phyloP scores from a whole-genome alignment of 1,140 invertebrate species.

The Drosophila murphyi region DNA sequence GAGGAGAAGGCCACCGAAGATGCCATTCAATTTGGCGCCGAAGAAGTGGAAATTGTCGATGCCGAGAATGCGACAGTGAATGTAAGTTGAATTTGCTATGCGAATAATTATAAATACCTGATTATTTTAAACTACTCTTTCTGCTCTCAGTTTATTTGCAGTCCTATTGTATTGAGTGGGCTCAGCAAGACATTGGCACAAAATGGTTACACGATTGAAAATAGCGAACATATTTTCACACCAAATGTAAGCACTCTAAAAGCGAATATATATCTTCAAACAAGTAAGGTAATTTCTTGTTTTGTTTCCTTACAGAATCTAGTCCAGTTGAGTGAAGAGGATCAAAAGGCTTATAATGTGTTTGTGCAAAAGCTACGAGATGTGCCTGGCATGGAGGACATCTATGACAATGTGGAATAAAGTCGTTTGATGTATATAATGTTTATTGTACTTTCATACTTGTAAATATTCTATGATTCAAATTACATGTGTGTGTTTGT shows the following conservation, averaged over 20 bases:
- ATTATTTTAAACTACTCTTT: not conserved
- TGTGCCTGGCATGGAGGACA: constrained; percentile 65
- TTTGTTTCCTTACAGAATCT: constrained; percentile 42
- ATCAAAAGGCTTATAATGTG: constrained; percentile 49
- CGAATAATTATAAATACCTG: not conserved
- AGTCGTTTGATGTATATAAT: constrained; percentile 9
- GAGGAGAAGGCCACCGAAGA: constrained; percentile 87
- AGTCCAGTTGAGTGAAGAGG: constrained; percentile 47
- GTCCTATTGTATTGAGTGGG: constrained; percentile 38
- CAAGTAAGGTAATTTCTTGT: not conserved
- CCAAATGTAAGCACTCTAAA: constrained; percentile 46
- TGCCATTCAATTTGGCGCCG: constrained; percentile 87
- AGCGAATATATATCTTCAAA: not conserved
- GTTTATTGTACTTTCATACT: constrained; percentile 38
- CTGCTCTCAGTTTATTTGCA: constrained; percentile 56
- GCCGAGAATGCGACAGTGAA: constrained; percentile 77
- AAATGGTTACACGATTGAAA: constrained; percentile 57
- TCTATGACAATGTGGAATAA: constrained; percentile 71
- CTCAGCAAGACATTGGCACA: constrained; percentile 42
- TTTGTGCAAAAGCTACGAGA: constrained; percentile 57
- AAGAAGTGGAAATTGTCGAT: constrained; percentile 86
- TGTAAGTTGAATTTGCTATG: constrained; percentile 61
- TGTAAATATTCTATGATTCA: constrained; percentile 27
- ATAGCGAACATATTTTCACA: constrained; percentile 59
- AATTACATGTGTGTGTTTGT: constrained; percentile 22